These are phyloP conservation scores for Lamellibrachia columna DNA, from an alignment of 2,888 invertebrate species.

Conservation along the genomic window DNA sequence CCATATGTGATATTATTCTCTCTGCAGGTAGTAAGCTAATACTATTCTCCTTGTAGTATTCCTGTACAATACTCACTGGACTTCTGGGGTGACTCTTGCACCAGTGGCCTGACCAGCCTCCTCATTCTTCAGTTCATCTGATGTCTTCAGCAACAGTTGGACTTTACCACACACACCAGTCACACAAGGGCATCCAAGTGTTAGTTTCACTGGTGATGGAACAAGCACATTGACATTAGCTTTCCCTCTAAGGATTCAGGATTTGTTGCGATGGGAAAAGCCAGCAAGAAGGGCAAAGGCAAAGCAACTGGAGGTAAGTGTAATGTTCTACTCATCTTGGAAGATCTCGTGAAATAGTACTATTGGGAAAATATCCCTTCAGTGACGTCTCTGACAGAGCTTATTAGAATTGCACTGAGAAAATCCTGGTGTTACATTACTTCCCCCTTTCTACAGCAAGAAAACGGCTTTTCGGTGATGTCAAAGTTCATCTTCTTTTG, in stretches of 20 bases:
- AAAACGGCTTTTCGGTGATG: not conserved
- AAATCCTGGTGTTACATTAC: not conserved
- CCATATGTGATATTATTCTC: not conserved
- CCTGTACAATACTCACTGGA: not conserved
- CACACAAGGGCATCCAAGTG: not conserved
- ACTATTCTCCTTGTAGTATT: not conserved
- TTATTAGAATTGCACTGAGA: not conserved
- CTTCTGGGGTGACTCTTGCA: not conserved
- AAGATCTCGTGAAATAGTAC: not conserved
- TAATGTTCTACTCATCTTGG: not conserved
- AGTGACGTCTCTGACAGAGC: not conserved
- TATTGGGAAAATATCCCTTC: not conserved
- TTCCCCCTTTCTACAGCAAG: not conserved
- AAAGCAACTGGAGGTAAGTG: not conserved
- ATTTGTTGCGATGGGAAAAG: not conserved
- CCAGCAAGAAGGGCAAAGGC: not conserved
- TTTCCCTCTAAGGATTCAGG: not conserved
- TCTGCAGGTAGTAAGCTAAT: not conserved
- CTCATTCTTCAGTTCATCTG: not conserved
- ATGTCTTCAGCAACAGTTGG: not conserved
- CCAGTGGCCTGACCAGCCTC: not conserved
- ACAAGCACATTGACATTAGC: not conserved
- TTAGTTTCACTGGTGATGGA: not conserved
- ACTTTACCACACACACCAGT: not conserved
- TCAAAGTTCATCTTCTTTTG: not conserved